Percentiles rank a stretch among this genome's conserved stretches.
Evolutionary conservation across 2,113 vertebrate species (phyloP).

Genomic region (Mesembrinibis cayennensis): DNA sequence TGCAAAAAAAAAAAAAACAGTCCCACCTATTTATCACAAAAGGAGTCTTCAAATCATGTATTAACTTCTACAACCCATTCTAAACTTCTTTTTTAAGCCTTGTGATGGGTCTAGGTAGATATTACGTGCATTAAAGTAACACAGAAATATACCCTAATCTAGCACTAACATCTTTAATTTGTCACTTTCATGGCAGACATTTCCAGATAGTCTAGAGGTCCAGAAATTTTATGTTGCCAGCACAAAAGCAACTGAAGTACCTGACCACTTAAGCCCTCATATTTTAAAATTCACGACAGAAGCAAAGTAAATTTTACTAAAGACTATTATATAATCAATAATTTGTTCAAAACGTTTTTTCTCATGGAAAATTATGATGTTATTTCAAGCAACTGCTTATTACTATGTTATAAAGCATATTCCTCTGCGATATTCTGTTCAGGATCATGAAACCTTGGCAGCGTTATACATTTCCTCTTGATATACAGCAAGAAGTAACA

Average conservation of each 20-base stretch:
- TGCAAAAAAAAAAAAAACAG: background rate
- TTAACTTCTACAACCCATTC: background rate
- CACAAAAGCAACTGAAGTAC: conserved; percentile 29
- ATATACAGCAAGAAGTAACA: conserved; percentile 37
- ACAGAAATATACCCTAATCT: background rate
- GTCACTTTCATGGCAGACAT: background rate
- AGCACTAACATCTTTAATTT: background rate
- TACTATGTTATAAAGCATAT: conserved; percentile 34
- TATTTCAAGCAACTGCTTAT: conserved; percentile 50
- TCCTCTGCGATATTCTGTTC: conserved; percentile 27
- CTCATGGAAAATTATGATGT: conserved; percentile 51
- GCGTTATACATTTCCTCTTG: conserved; percentile 12
- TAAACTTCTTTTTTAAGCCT: conserved; percentile 1
- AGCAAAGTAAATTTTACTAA: conserved; percentile 62
- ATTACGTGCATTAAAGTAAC: background rate
- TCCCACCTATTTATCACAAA: background rate
- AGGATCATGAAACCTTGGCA: conserved; percentile 34
- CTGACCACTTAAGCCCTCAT: conserved; percentile 26
- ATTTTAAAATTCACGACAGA: conserved; percentile 53
- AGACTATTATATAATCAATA: conserved; percentile 63
- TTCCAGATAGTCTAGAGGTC: conserved; percentile 28
- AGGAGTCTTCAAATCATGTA: background rate
- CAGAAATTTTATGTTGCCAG: conserved; percentile 8
- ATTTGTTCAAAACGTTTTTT: conserved; percentile 61
- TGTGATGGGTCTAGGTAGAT: background rate